Conservation (phyloP, 2,113 vertebrate species). For the Thomomys bottae region DNA sequence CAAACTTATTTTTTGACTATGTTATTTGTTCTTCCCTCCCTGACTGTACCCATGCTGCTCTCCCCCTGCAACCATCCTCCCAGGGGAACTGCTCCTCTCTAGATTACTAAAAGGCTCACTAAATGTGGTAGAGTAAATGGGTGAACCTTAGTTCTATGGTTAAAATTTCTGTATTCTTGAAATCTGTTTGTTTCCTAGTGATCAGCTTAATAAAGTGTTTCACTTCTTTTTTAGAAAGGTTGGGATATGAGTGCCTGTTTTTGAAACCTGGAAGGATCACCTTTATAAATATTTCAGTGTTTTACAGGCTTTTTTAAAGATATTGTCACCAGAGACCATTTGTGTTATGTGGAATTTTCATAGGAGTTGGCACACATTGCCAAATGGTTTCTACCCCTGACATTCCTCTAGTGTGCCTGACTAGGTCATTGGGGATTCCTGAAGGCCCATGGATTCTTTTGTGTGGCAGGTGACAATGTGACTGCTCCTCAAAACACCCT, state of each 20-base stretch:
- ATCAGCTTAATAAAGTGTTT: slow-evolving; percentile 50
- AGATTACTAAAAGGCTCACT: slow-evolving; percentile 61
- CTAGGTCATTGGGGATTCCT: neutral
- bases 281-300: slow-evolving; percentile 69
- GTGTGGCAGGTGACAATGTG: neutral
- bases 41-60: too few relatives aligned
- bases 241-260: slow-evolving; percentile 39
- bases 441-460: neutral
- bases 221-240: slow-evolving; percentile 38
- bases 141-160: slow-evolving; percentile 13
- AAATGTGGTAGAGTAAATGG: slow-evolving; percentile 41
- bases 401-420: neutral
- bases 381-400: slow-evolving; percentile 51
- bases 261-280: slow-evolving; percentile 50
- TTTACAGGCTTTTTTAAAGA: slow-evolving; percentile 66
- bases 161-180: slow-evolving; percentile 43
- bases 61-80: too few relatives aligned
- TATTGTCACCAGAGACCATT: slow-evolving; percentile 60
- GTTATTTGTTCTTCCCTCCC: neutral
- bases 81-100: slow-evolving; percentile 18
- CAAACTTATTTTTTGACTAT: slow-evolving; percentile 42
- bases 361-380: slow-evolving; percentile 50
- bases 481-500: neutral
- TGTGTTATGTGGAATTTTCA: slow-evolving; percentile 72
- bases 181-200: slow-evolving; percentile 55